Evolutionary conservation across 1,140 invertebrate species (phyloP).

Genomic region (Heliconius melpomene): DNA sequence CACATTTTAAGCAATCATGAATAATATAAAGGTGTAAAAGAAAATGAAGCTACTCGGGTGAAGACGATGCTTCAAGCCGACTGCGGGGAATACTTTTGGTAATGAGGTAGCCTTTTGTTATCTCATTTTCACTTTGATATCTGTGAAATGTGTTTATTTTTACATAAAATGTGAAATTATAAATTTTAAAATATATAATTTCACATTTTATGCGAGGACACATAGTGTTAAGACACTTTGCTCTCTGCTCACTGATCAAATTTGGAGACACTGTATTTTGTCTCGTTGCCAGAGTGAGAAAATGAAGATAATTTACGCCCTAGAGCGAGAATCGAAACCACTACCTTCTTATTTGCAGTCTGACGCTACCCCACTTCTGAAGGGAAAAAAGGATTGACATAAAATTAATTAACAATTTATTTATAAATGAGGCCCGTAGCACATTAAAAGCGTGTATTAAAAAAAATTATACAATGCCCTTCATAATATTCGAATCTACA

Average conservation of each 20-base stretch:
- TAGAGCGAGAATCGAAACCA: no score
- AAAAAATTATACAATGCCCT: not conserved
- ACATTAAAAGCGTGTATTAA: not conserved
- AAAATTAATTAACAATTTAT: not conserved
- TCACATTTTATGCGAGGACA: no score
- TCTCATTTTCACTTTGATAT: not conserved
- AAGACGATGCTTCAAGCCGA: not conserved
- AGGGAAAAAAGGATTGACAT: not conserved
- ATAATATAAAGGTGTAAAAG: not conserved
- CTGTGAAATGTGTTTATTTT: not conserved
- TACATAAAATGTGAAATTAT: not conserved
- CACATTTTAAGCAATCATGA: not conserved
- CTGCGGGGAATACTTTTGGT: slow-evolving; percentile 3
- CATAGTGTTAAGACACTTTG: no score
- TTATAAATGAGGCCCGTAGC: not conserved
- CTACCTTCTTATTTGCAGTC: no score
- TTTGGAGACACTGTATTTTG: no score
- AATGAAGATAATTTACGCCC: no score
- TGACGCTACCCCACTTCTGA: no score
- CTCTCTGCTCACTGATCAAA: no score
- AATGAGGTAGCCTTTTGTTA: not conserved
- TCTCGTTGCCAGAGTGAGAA: no score
- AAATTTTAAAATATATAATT: no score
- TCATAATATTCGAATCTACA: not conserved
- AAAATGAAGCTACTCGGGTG: slow-evolving; percentile 3